Evolutionary conservation across 2,888 invertebrate genomes (phyloP), one percentile per base, ranked within the genome.

Genomic region (Synergus umbraculus): DNA sequence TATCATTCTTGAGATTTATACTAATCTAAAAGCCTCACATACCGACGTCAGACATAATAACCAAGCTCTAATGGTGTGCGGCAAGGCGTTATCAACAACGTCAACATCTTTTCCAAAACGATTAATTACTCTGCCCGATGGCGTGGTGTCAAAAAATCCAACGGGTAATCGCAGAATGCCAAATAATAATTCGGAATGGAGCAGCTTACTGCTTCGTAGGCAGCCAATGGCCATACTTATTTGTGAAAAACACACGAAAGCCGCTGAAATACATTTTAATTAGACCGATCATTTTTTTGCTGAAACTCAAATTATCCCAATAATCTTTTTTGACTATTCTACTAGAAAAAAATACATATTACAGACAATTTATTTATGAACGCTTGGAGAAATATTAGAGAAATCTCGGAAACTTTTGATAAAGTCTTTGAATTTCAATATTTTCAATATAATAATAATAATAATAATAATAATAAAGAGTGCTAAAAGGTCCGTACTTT

Each of bases 61-160:
- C 95, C 96, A 96, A 87, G 95, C 95, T 89, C 96, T 93, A 89
- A 96, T 93, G 87, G 94, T 96, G 94, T 94, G 94, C 76, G 96
- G 96, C 91, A 96, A 93, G 89, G 94, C 93, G 91, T 95, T 95
- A 93, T 96, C 96, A 92, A 96, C 92, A 88, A 94, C 93, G 91
- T 96, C 96, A 86, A 96, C 93, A 92, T 96, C 96, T 94, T 96
- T 96, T 91, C 95, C 94, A 94, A 96, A 96, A 86, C 96, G 94
- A 93, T 96, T 96, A 92, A 96, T 94, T 91, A 96, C 94, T 91
- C 97, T 94, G 92, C 97, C 96, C 84, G 95, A 93, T 83, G 97
- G 96, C 88, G 96, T 97, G 87, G 96, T 95, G 93, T 97, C 96
- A 94, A 95, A 96, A 94, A 96, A 96, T 90, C 95, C 94, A 90